Percentiles rank a stretch among this genome's conserved stretches.
These are phyloP conservation scores for Pachycephala philippinensis DNA, from an alignment of 2,113 vertebrate genomes.

Conservation along the genomic window DNA sequence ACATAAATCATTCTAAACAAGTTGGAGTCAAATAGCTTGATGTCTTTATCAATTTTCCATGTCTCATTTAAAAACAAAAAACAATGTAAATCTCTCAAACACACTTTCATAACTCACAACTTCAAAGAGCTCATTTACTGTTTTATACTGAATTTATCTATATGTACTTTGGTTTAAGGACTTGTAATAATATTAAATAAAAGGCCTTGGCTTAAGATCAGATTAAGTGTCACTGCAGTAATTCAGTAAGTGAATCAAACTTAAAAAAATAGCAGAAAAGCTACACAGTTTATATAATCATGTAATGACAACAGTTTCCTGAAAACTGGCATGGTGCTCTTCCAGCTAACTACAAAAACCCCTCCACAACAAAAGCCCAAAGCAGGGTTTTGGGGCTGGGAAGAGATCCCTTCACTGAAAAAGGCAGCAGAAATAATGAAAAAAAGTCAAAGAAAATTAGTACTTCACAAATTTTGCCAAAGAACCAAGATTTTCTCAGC, in stretches of 20 bases:
- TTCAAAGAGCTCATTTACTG: background rate
- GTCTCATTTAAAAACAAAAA: background rate
- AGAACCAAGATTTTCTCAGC: background rate
- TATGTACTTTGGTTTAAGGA: background rate
- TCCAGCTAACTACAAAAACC: background rate
- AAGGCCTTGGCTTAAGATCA: background rate
- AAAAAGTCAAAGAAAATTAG: background rate
- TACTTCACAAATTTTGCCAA: background rate
- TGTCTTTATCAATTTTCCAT: background rate
- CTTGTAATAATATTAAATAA: background rate
- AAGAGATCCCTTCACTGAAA: background rate
- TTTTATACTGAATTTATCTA: background rate
- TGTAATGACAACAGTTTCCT: background rate
- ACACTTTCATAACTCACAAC: background rate
- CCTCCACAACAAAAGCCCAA: background rate
- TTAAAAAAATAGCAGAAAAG: background rate
- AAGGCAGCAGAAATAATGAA: background rate
- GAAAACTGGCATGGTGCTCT: background rate
- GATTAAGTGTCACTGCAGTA: background rate
- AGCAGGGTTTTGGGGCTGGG: background rate
- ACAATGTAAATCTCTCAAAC: background rate
- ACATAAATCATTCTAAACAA: background rate
- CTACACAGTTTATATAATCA: background rate
- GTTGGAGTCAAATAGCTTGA: background rate
- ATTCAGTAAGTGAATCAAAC: background rate